Percentiles rank a stretch among this genome's conserved stretches.
These are phyloP conservation scores for Mythimna loreyi DNA, from an alignment of 2,888 invertebrate species.

Conservation along the genomic window DNA sequence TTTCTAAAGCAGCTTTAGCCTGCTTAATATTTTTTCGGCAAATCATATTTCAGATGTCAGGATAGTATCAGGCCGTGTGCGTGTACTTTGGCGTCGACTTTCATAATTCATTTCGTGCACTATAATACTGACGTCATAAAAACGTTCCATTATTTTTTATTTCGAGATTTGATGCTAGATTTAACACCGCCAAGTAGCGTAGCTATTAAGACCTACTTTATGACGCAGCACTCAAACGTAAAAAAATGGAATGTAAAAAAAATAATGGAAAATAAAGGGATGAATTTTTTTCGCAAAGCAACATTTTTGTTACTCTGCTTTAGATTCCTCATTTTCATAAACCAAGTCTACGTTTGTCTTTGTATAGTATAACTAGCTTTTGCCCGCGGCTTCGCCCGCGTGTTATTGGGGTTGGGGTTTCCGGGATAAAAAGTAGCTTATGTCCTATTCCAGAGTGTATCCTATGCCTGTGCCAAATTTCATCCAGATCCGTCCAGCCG, in stretches of 20 bases:
- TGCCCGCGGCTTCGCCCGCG: too few species aligned
- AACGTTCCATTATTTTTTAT: conserved; percentile 42
- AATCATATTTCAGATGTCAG: conserved; percentile 2
- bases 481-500: too few species aligned
- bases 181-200: conserved; percentile 22
- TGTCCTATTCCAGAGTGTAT: too few species aligned
- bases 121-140: conserved; percentile 34
- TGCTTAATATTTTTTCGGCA: neutral
- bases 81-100: neutral
- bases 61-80: neutral
- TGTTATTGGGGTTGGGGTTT: too few species aligned
- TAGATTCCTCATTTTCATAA: neutral
- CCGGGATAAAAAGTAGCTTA: too few species aligned
- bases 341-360: too few species aligned
- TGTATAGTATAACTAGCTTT: too few species aligned
- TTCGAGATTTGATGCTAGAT: conserved; percentile 28
- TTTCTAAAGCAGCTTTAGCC: neutral
- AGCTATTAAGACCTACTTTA: conserved; percentile 17
- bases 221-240: conserved; percentile 2
- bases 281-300: conserved; percentile 1
- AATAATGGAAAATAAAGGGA: neutral
- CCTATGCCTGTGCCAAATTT: too few species aligned
- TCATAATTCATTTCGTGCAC: neutral
- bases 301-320: neutral
- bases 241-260: neutral